Conservation (phyloP, 2,797 vertebrate genomes). For the Crocidura indochinensis region DNA sequence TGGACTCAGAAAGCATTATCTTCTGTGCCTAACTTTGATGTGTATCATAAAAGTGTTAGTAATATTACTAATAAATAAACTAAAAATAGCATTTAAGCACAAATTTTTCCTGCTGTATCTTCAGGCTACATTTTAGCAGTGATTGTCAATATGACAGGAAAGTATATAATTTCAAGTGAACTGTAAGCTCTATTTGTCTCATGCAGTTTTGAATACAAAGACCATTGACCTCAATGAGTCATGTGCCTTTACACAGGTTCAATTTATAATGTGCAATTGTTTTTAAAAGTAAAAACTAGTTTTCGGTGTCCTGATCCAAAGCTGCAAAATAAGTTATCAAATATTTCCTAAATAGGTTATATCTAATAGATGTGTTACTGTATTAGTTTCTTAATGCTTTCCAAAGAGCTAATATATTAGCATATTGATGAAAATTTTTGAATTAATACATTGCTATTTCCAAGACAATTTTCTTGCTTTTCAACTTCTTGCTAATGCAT, state of each 20-base stretch:
- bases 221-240: slow-evolving; percentile 24
- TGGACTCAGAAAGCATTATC: neutral
- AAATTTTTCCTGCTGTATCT: neutral
- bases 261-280: slow-evolving; percentile 53
- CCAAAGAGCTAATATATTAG: slow-evolving; percentile 4
- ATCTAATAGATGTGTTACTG: slow-evolving; percentile 4
- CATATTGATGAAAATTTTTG: neutral
- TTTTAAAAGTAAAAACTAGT: neutral
- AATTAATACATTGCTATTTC: slow-evolving; percentile 23
- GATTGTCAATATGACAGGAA: neutral
- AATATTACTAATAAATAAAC: neutral
- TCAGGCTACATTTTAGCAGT: neutral
- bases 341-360: slow-evolving; percentile 30
- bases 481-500: neutral
- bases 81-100: too few species aligned
- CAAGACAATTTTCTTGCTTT: slow-evolving; percentile 13
- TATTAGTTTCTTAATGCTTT: slow-evolving; percentile 31
- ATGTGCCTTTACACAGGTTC: slow-evolving; percentile 79
- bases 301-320: slow-evolving; percentile 72
- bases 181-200: neutral
- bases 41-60: neutral
- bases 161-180: neutral
- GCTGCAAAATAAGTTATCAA: slow-evolving; percentile 50
- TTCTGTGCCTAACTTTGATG: neutral
- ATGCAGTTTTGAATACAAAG: slow-evolving; percentile 49